A percentile compares a stretch with the other conserved stretches of the same genome.
These are phyloP conservation scores for Nymphalis io DNA, from an alignment of 1,140 invertebrate genomes.

Conservation along the genomic window DNA sequence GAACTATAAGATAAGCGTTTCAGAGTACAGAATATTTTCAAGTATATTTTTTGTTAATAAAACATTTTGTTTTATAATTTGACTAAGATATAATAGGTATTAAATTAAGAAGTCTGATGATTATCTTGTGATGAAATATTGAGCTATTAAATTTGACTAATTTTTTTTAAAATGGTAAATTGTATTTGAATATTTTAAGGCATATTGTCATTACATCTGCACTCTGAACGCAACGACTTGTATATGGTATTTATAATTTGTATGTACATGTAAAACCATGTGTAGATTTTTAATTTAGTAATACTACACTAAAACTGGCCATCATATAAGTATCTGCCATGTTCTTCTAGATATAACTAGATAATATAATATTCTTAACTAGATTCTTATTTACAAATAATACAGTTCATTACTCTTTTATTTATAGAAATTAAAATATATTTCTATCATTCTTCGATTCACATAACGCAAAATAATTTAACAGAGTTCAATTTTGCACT, in stretches of 20 bases:
- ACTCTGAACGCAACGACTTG: conserved; percentile 52
- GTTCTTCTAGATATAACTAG: conserved; percentile 80
- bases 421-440: conserved; percentile 80
- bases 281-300: conserved; percentile 81
- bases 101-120: conserved; percentile 2
- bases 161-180: background rate
- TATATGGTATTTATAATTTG: conserved; percentile 56
- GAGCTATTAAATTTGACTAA: conserved; percentile 17
- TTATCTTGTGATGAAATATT: background rate
- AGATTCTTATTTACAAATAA: conserved; percentile 81
- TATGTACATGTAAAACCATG: conserved; percentile 82
- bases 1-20: conserved; percentile 45
- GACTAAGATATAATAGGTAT: conserved; percentile 1
- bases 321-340: conserved; percentile 82
- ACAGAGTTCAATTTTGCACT: conserved; percentile 81
- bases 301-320: conserved; percentile 82
- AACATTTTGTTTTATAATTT: conserved; percentile 1
- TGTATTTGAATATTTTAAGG: background rate
- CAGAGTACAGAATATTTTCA: conserved; percentile 54
- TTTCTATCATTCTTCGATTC: conserved; percentile 80
- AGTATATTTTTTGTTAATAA: background rate
- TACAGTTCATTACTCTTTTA: conserved; percentile 80
- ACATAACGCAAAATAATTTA: conserved; percentile 82
- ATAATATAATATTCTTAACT: conserved; percentile 82
- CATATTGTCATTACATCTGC: conserved; percentile 37